phyloP scores from a whole-genome alignment of 2,888 invertebrate genomes.

The Metopia argyrocephala region DNA sequence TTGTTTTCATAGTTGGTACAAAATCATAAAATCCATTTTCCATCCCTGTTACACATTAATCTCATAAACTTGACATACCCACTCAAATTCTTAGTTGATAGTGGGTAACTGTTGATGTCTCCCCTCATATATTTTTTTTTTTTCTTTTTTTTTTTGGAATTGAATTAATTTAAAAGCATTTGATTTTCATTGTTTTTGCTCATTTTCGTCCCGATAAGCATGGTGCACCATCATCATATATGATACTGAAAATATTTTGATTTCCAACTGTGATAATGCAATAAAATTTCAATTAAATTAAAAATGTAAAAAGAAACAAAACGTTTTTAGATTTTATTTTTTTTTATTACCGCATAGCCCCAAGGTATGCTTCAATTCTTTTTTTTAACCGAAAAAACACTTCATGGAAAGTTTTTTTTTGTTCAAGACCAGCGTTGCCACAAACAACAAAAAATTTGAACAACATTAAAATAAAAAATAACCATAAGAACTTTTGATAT shows the following conservation, averaged over 20 bases:
- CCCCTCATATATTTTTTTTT: constrained; percentile 9
- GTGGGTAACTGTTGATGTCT: not conserved
- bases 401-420: no score
- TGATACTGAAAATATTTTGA: constrained; percentile 5
- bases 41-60: not conserved
- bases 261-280: constrained; percentile 30
- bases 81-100: not conserved
- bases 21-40: no score
- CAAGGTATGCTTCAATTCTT: not conserved
- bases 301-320: not conserved
- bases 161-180: constrained; percentile 76
- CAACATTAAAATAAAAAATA: no score
- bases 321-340: not conserved
- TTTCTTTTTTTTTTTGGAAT: constrained; percentile 65
- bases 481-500: no score
- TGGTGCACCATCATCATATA: not conserved
- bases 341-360: not conserved
- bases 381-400: no score
- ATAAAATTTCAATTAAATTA: constrained; percentile 41
- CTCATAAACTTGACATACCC: not conserved
- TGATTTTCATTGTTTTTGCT: constrained; percentile 6
- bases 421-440: no score
- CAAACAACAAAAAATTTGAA: no score
- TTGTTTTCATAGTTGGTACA: no score
- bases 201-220: not conserved